Conservation (phyloP, 2,797 vertebrate genomes). For the Leuciscus waleckii region DNA sequence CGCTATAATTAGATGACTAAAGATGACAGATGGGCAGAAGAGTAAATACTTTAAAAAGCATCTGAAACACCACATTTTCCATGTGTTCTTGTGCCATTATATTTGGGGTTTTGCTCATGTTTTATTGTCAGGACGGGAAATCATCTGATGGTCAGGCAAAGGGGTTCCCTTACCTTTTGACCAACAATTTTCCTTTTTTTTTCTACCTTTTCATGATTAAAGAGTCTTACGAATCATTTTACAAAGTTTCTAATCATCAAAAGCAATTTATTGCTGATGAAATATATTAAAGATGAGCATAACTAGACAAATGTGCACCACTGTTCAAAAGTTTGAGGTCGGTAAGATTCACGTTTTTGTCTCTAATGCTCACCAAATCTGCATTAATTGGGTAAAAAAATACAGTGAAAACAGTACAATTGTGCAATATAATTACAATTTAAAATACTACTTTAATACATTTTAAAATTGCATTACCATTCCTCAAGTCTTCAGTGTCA, state of each 20-base stretch:
- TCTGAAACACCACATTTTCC: slow-evolving; percentile 6
- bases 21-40: slow-evolving; percentile 46
- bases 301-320: background rate
- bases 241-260: background rate
- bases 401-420: background rate
- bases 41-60: background rate
- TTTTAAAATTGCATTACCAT: background rate
- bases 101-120: slow-evolving; percentile 1
- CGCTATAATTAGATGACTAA: slow-evolving; percentile 50
- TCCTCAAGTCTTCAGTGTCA: background rate
- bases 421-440: background rate
- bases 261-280: background rate
- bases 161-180: background rate
- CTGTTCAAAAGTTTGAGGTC: background rate
- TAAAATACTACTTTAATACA: background rate
- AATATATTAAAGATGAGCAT: background rate
- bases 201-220: background rate
- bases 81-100: slow-evolving; percentile 36
- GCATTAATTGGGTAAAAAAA: background rate
- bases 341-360: background rate
- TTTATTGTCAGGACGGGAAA: background rate
- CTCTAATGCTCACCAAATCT: background rate
- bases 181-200: background rate
- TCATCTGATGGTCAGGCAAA: background rate
- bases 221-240: background rate